phyloP scores from a whole-genome alignment of 2,797 vertebrate species.

The Sciurus carolinensis region DNA sequence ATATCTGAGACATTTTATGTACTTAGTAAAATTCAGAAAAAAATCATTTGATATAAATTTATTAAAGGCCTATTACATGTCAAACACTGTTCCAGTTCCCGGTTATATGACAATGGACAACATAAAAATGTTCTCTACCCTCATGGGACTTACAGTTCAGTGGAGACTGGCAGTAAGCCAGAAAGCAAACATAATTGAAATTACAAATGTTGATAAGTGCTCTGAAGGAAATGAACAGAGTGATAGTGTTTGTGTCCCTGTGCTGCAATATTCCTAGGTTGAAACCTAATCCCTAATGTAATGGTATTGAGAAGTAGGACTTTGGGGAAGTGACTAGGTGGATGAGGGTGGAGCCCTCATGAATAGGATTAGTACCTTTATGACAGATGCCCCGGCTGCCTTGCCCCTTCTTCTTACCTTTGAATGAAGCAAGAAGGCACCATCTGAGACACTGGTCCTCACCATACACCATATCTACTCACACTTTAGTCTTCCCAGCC shows the following conservation, averaged over 20 bases:
- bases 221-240: constrained; percentile 1
- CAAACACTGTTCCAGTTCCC: background rate
- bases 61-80: background rate
- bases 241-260: background rate
- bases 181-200: constrained; percentile 17
- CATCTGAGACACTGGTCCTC: background rate
- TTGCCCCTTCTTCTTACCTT: background rate
- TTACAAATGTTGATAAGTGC: constrained; percentile 14
- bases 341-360: background rate
- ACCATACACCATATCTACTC: background rate
- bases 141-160: background rate
- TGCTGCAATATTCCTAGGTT: background rate
- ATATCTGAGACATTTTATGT: background rate
- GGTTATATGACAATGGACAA: background rate
- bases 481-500: background rate
- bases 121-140: background rate
- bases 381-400: background rate
- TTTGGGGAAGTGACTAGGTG: background rate
- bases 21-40: constrained; percentile 34
- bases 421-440: background rate
- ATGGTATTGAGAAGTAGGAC: background rate
- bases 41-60: constrained; percentile 27
- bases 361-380: background rate
- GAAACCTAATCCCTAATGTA: background rate
- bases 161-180: constrained; percentile 10